Conservation (phyloP, 1,140 invertebrate species). For the Sminthurinus signatus region DNA sequence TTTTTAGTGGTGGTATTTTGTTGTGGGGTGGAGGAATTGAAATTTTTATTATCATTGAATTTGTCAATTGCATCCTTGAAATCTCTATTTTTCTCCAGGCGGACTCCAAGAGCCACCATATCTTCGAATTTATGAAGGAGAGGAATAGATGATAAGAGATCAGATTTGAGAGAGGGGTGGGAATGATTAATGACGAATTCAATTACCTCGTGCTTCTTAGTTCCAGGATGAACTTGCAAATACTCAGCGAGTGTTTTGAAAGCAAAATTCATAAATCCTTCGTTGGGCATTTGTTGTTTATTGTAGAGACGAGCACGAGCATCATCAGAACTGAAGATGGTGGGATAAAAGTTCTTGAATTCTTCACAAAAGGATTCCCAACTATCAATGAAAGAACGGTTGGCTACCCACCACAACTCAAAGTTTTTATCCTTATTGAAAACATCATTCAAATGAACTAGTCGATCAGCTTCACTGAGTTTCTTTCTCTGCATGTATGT, state of each 20-base stretch:
- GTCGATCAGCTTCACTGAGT: neutral
- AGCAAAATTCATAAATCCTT: neutral
- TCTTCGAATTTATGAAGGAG: neutral
- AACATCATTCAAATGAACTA: neutral
- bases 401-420: neutral
- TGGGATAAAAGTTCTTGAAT: neutral
- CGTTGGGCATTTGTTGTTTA: neutral
- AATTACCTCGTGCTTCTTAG: neutral
- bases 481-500: neutral
- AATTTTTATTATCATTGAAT: too few relatives aligned
- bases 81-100: neutral
- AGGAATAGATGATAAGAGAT: neutral
- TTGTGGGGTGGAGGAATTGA: too few relatives aligned
- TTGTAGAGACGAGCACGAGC: neutral
- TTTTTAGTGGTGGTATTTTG: neutral
- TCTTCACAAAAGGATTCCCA: neutral
- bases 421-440: neutral
- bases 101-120: neutral
- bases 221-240: neutral
- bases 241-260: neutral
- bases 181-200: neutral
- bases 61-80: neutral
- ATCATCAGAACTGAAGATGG: neutral
- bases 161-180: neutral
- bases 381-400: neutral